A percentile compares a stretch with the other conserved stretches of the same genome.
phyloP scores from a whole-genome alignment of 2,888 invertebrate genomes.

The Lasioglossum zephyrum region DNA sequence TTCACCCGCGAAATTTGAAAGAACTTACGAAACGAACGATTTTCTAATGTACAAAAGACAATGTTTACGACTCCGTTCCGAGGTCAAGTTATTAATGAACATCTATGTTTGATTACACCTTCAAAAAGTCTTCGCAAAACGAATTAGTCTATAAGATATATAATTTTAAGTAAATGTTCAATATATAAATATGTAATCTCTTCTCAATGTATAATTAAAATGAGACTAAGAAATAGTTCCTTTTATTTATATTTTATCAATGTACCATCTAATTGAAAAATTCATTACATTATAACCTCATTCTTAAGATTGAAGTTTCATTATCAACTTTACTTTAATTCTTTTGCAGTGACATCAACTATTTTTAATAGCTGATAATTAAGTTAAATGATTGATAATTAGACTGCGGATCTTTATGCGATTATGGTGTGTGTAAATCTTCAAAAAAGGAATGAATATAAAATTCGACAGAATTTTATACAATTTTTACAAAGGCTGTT shows the following conservation, averaged over 20 bases:
- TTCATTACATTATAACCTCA: neutral
- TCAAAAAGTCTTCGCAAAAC: too few species aligned
- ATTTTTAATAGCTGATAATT: neutral
- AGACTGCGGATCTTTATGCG: too few species aligned
- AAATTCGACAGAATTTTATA: too few species aligned
- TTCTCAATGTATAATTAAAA: too few species aligned
- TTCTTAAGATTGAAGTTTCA: neutral
- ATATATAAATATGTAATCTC: neutral
- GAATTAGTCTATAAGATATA: neutral
- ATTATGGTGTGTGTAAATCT: too few species aligned
- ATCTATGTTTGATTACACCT: too few species aligned
- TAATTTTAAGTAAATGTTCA: neutral
- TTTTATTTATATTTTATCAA: too few species aligned
- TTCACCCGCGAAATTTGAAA: slow-evolving; percentile 17
- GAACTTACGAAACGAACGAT: neutral
- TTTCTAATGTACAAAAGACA: neutral
- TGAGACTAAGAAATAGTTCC: too few species aligned
- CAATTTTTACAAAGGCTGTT: too few species aligned
- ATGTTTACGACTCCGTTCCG: neutral
- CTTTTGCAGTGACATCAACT: neutral
- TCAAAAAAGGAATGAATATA: too few species aligned
- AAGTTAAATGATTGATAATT: neutral
- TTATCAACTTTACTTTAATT: neutral
- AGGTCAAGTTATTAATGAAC: too few species aligned
- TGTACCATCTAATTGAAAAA: neutral